Evolutionary conservation across 2,797 vertebrate species (phyloP), one percentile per base, ranked within the genome.

Genomic region (Alfaro cultratus): DNA sequence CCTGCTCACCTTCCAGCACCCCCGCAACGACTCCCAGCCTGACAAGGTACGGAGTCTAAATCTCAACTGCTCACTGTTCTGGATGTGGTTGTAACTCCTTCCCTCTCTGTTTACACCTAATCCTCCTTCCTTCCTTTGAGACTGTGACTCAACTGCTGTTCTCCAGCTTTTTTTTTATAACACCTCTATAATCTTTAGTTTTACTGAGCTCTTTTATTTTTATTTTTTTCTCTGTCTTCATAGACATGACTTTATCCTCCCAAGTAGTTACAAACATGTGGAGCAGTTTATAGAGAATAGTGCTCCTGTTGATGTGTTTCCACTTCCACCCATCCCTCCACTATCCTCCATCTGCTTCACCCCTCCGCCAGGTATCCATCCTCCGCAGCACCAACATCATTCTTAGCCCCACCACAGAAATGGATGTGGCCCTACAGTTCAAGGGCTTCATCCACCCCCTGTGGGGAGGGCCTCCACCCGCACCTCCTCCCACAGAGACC

Each of bases 1-100:
- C 95, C 96, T 98, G 91, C 96, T 98, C 92, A 98, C 97, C 90
- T 98, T 96, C 94, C 97, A 97, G 94, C 97, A 98, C 91, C 98
- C 97, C 1, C 97, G 97, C 92, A 99, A 99, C 64, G 94, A 96
- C 87, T 98, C 97, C 82, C 97, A 99, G 94, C 97, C 98, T 1
- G 98, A 99, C 94, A 97, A 98, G 97, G 97, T 98, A 96, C 64
- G 87, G 92, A 92, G 91, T 91, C 91, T 72, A 84, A 91, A 93
- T 88, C 60, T 91, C 57, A 89, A 86, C 73, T 84, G 23, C 81
- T 89, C 75, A 86, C 80, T 91, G 68, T 93, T 57, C 70, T 62
- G 83, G 79, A 81, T 93, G 80, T 91, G 83, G 81, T 88, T 92
- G 84, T 88, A 78, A 88, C 67, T 87, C 79, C 81, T 77, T 78